Evolutionary conservation across 2,113 vertebrate genomes (phyloP).

Genomic region (Zootoca vivipara): DNA sequence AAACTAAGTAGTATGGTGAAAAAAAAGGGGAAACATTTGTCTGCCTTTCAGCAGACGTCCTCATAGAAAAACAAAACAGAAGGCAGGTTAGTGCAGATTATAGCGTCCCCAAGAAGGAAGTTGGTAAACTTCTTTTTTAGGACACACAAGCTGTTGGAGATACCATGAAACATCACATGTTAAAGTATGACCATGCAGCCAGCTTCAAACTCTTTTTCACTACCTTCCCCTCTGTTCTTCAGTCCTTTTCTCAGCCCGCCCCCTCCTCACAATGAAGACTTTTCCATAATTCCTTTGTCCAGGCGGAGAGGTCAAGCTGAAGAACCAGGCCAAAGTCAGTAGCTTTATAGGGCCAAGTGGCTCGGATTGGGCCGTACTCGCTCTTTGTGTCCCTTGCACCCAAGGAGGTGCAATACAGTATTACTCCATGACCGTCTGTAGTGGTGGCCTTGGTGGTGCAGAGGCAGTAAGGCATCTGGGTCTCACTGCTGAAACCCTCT

Average conservation of each 20-base stretch:
- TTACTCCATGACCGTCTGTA: neutral
- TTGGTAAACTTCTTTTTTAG: constrained; percentile 4
- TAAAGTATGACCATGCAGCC: neutral
- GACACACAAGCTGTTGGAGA: neutral
- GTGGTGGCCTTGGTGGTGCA: neutral
- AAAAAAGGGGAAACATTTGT: constrained; percentile 13
- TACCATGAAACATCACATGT: neutral
- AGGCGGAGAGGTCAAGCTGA: neutral
- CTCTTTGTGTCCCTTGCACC: neutral
- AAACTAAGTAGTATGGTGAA: constrained; percentile 23
- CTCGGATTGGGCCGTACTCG: too few species aligned
- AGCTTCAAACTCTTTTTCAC: neutral
- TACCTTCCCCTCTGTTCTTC: neutral
- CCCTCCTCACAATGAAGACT: neutral
- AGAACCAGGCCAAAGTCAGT: neutral
- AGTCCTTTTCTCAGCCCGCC: neutral
- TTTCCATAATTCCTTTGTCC: neutral
- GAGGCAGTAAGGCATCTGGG: neutral
- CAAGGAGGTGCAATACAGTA: neutral
- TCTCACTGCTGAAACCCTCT: neutral
- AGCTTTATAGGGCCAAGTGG: neutral
- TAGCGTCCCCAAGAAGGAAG: constrained; percentile 17
- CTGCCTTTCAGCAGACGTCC: constrained; percentile 29
- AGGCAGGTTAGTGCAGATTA: neutral
- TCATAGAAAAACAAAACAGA: constrained; percentile 2